Conservation (phyloP, 2,888 invertebrate species). For the Ptychoptera contaminata region DNA sequence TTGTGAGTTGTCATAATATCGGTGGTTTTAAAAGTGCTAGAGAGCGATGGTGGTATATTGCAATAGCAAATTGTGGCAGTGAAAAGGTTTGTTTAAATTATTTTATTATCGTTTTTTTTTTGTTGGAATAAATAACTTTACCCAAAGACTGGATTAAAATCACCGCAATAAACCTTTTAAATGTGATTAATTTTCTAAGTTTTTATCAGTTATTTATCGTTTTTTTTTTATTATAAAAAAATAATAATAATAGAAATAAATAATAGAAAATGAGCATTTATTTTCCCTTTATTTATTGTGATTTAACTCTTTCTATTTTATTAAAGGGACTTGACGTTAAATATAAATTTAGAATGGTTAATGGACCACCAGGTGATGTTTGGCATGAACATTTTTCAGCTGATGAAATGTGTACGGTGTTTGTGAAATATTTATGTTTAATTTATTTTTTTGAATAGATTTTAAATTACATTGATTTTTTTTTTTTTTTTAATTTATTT, state of each 20-base stretch:
- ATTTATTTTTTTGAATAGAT: neutral
- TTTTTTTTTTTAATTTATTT: constrained; percentile 21
- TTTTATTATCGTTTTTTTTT: too few species aligned
- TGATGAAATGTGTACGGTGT: constrained; percentile 77
- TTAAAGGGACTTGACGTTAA: constrained; percentile 55
- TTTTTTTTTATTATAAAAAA: too few species aligned
- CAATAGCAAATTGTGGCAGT: constrained; percentile 62
- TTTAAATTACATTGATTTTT: too few species aligned
- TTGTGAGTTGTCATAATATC: constrained; percentile 46
- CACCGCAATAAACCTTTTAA: too few species aligned
- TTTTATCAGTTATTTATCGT: too few species aligned
- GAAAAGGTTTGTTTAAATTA: constrained; percentile 21
- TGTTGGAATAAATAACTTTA: too few species aligned
- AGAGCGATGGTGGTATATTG: constrained; percentile 91
- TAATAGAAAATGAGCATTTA: too few species aligned
- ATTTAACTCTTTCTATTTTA: too few species aligned
- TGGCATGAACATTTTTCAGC: constrained; percentile 88
- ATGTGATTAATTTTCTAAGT: too few species aligned
- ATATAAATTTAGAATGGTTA: constrained; percentile 77
- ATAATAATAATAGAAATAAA: too few species aligned
- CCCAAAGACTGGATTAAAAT: too few species aligned
- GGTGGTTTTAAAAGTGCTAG: constrained; percentile 63
- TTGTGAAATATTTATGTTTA: neutral
- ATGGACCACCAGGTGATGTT: constrained; percentile 61
- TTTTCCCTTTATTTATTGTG: constrained; percentile 15